Base-by-base conservation (phyloP, 2,113 vertebrate species). In the Lepus timidus region DNA sequence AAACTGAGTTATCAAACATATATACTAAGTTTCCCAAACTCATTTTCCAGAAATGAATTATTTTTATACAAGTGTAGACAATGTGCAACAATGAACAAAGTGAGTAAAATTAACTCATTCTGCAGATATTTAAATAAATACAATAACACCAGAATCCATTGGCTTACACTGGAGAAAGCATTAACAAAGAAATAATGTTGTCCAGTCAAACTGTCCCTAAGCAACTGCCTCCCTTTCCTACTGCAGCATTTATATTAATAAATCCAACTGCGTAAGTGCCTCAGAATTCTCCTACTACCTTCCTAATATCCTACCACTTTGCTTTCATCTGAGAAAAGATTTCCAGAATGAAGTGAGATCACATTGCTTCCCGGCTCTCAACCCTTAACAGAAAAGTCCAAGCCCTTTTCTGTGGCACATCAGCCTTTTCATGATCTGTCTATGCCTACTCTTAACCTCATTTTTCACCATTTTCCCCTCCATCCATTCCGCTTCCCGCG, bases 81-180 rank as follows among this genome's bases (percentile, higher is more conserved):
- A 85, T 61, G 68, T 33, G 23, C 51, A 82, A 51, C 55, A 94
- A 25, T 64, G 44, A 44, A 87, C 39, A 75, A 80, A 78, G 44
- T 58, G 74, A 95, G n/a, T 65, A 74, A 83, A 89, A 52, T 5
- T 71, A 44, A 89, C n/a, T 70, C 61, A 70, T 81, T 94, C 74
- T 64, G 6, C 62, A 49, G 62, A 20, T 36, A 70, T 75, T 73
- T 90, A 90, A 88, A 75, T 93, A 73, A 93, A 62, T 68, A 93
- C 12, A 90, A 33, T 89, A 51, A 81, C 8, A 61, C 19, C 49
- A 92, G 51, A 90, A 90, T 87, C 29, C 70, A 25, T 14, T 70
- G 29, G 29, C 23, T 94, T 78, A 73, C 19, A 67, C 6, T 79
- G 39, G 84, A 39, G 79, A 29, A 70, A 19, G 14, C 27, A 87